Evolutionary conservation across 2,113 vertebrate species (phyloP), one percentile per base, ranked within the genome.

Genomic region (Thamnophis sirtalis): DNA sequence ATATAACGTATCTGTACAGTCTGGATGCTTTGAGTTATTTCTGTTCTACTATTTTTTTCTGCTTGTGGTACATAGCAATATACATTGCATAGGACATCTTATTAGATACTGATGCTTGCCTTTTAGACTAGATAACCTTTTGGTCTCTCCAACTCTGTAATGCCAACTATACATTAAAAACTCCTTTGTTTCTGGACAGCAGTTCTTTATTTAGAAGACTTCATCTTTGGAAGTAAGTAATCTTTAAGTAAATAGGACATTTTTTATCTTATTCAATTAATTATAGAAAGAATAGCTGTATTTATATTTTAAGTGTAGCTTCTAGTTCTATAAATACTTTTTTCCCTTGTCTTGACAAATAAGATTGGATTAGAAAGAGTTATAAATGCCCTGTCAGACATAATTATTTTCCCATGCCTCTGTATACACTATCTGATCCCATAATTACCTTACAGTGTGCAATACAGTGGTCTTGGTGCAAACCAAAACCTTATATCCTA

Each of bases 381-480:
- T 80, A 93, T 9, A 92, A 86, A 91, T 84, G 54, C 55, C 60
- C 88, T 55, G 88, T 91, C 87, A 55, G 54, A 84, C 80, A 50
- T 92, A 9, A 92, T 93, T 95, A 92, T 91, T 8, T 93, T 48
- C 90, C 90, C 54, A 33, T 95, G 95, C 92, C 92, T 93, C 92
- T 95, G n/a, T 24, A 24, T n/a, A 90, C 87, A 94, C 92, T 89
- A 96, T 93, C 90, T 95, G 95, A 96, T 96, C 96, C 94, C 96
- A 95, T 96, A 96, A 97, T 95, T 96, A 97, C 96, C 95, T 97
- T 96, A 98, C 97, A 98, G 97, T 98, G 98, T 98, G 97, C 97
- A 98, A 97, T 96, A 96, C 97, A 97, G 96, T 98, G 97, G 96
- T 97, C 97, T 96, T 98, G 98, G 97, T 98, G 97, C 96, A 98